A percentile compares a stretch with the other conserved stretches of the same genome.
These are phyloP conservation scores for Carabus problematicus DNA, from an alignment of 2,888 invertebrate genomes.

Conservation along the genomic window DNA sequence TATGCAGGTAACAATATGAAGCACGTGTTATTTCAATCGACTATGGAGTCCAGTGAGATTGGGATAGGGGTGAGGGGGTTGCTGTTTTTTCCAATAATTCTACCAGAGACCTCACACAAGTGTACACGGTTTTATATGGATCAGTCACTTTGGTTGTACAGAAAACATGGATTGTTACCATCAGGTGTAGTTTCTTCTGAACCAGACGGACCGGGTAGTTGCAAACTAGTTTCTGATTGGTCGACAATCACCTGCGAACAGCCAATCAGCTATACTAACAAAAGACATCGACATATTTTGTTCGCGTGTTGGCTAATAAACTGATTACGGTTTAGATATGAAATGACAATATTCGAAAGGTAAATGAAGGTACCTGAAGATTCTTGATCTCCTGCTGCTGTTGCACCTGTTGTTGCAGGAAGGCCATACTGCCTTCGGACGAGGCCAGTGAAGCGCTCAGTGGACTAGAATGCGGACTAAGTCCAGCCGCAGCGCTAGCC, in stretches of 20 bases:
- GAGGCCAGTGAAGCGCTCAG: slow-evolving; percentile 70
- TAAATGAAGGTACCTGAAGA: slow-evolving; percentile 68
- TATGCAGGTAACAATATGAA: not conserved
- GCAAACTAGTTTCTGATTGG: slow-evolving; percentile 20
- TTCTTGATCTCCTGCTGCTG: slow-evolving; percentile 65
- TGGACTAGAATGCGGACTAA: slow-evolving; percentile 63
- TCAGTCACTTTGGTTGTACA: slow-evolving; percentile 41
- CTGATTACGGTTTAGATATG: too few relatives aligned
- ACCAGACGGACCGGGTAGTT: slow-evolving; percentile 25
- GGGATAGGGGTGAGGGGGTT: not conserved
- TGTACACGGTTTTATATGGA: not conserved
- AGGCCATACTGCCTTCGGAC: slow-evolving; percentile 62
- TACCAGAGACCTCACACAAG: not conserved
- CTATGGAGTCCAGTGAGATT: too few relatives aligned
- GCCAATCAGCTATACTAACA: not conserved
- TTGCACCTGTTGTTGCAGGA: slow-evolving; percentile 52
- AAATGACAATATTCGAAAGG: too few relatives aligned
- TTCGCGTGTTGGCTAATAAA: too few relatives aligned
- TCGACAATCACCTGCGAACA: slow-evolving; percentile 31
- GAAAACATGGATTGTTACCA: slow-evolving; percentile 34
- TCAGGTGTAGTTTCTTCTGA: slow-evolving; percentile 38
- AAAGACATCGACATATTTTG: not conserved
- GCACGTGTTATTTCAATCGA: too few relatives aligned
- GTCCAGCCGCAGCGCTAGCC: slow-evolving; percentile 54
- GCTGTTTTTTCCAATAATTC: slow-evolving; percentile 12